phyloP scores from a whole-genome alignment of 2,888 invertebrate species.

The Drosophila tripunctata region DNA sequence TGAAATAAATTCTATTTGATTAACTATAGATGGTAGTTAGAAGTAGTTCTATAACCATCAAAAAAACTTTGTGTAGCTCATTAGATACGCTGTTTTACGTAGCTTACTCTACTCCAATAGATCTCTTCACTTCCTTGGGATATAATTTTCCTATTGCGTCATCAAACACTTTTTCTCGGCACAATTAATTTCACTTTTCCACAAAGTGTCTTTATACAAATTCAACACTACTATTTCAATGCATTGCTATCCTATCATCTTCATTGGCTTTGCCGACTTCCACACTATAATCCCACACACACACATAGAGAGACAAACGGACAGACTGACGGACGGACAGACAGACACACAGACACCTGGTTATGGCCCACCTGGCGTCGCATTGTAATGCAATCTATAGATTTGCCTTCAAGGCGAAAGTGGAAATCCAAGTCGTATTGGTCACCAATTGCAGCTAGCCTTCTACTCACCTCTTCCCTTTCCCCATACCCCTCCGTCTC shows the following conservation, averaged over 20 bases:
- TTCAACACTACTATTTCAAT: neutral
- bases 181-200: slow-evolving; percentile 33
- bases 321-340: no score
- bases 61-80: no score
- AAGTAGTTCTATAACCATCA: no score
- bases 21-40: no score
- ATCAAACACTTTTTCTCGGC: slow-evolving; percentile 9
- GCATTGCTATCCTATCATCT: slow-evolving; percentile 26
- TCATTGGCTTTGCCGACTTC: slow-evolving; percentile 15
- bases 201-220: neutral
- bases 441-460: slow-evolving; percentile 31
- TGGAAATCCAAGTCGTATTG: slow-evolving; percentile 54
- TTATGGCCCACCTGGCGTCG: slow-evolving; percentile 24
- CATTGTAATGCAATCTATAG: slow-evolving; percentile 39
- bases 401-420: slow-evolving; percentile 61
- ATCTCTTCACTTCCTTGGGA: neutral
- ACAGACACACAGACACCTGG: neutral
- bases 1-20: no score
- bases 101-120: neutral
- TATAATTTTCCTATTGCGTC: slow-evolving; percentile 6
- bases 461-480: neutral
- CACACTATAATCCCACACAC: slow-evolving; percentile 23
- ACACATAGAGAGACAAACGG: no score
- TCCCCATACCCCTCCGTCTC: neutral
- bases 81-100: no score